Evolutionary conservation across 2,888 invertebrate genomes (phyloP), one percentile per base, ranked within the genome.

Genomic region (Gymnoscelis rufifasciata): DNA sequence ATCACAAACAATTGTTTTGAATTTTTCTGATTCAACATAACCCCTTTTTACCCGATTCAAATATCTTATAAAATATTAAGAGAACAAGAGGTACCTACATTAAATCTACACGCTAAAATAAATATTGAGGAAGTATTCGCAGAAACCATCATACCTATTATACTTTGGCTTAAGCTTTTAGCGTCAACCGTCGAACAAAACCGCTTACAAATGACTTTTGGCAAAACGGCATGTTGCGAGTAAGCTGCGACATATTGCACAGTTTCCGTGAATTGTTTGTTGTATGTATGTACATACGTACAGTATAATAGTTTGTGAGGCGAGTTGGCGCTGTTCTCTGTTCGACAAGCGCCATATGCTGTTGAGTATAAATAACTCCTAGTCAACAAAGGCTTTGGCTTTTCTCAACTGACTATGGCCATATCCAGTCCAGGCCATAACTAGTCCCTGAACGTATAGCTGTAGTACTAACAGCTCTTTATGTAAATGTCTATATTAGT

Each of bases 321-420:
- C 39, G 29, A 52, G 49, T 49, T 51, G 47, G 48, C 52, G 30
- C 48, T 56, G 52, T 59, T 54, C 40, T 29, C 13, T 48, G 46
- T 45, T 37, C 35, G 40, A 57, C 55, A 57, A 51, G 52, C 52
- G 37, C 47, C 35, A 44, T 45, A 53, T 53, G 52, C 51, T 48
- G 52, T 43, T 47, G 50, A 49, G 50, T 52, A 56, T 36, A 43
- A 51, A 56, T n/a, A n/a, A n/a, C n/a, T n/a, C n/a, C n/a, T n/a
- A n/a, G n/a, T n/a, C 51, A 52, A 60, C 60, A 57, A 57, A 57
- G 50, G 56, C 53, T 36, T 35, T 24, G 27, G 45, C 43, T 53
- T 57, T 55, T 51, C 53, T 49, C 51, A 44, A 53, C 45, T 59
- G 54, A 56, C 51, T 57, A 56, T 56, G 50, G 37, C n/a, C n/a